phyloP scores from a whole-genome alignment of 2,113 vertebrate genomes.

The Caloenas nicobarica region DNA sequence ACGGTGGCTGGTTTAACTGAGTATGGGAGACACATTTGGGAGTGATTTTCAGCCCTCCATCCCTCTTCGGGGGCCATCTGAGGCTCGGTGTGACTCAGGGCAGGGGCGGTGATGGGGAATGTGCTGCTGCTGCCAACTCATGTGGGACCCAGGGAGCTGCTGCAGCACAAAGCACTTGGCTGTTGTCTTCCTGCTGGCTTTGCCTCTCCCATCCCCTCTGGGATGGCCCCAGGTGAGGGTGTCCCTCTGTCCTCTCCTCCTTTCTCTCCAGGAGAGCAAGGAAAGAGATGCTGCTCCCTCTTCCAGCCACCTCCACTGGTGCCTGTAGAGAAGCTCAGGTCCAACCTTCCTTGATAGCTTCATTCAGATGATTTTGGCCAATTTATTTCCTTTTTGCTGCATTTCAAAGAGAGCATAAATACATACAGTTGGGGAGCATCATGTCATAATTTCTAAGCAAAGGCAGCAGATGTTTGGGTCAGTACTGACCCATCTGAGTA shows the following conservation, averaged over 20 bases:
- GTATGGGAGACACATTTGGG: accelerated
- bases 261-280: background rate
- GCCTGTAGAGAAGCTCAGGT: background rate
- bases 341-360: background rate
- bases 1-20: background rate
- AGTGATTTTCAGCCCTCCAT: background rate
- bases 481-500: background rate
- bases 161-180: background rate
- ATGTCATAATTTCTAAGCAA: background rate
- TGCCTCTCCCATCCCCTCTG: background rate
- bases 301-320: background rate
- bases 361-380: background rate
- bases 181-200: background rate
- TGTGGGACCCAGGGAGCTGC: background rate
- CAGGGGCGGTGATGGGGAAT: background rate
- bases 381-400: background rate
- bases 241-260: background rate
- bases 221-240: accelerated
- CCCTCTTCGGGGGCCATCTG: background rate
- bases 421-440: background rate
- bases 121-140: background rate
- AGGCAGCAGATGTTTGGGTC: background rate
- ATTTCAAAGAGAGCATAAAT: background rate
- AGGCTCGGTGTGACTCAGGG: background rate
- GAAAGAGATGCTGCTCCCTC: background rate